Evolutionary conservation across 2,113 vertebrate genomes (phyloP), one percentile per base, ranked within the genome.

Genomic region (Seriola quinqueradiata): DNA sequence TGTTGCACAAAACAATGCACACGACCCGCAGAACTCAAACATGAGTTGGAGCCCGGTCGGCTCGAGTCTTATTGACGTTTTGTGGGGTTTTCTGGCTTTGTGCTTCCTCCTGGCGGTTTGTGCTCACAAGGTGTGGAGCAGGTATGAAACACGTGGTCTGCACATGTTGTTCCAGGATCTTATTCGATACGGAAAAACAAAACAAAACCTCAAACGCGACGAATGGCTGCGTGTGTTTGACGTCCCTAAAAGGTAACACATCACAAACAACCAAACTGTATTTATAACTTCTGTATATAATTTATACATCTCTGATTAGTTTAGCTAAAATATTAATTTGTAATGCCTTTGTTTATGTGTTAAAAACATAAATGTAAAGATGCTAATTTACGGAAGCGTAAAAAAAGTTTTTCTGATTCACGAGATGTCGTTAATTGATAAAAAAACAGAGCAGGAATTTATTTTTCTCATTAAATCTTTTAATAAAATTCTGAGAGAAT

Each of bases 171-270:
- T 95, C 63, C 93, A 96, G 85, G 93, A 95, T 77, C 85, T 96
- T 4, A 92, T 96, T 65, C 68, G 95, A 1, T 96, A 95, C 70
- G 95, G 95, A 25, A 96, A 96, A 89, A 96, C 95, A 0, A 96
- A 95, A 79, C 78, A 89, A 28, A 72, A 1, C n/a, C 34, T 81
- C 4, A 82, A 74, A 70, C 82, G 93, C 4, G 76, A 89, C 38
- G 61, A 42, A 3, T 84, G 91, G 86, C 42, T 92, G 70, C 79
- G 67, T 3, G 13, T 81, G 14, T 92, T 93, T 83, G 92, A 95
- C 74, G 70, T 96, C 46, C 95, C 95, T 0, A 96, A 96, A 79
- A 94, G 95, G 95, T 96, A 38, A 17, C 11, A 25, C 10, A 44
- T 14, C 12, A 46, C 12, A 4, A 14, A 14, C 13, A 46, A 14